A percentile compares a stretch with the other conserved stretches of the same genome.
Evolutionary conservation across 2,113 vertebrate species (phyloP).

Genomic region (Apodemus sylvaticus): DNA sequence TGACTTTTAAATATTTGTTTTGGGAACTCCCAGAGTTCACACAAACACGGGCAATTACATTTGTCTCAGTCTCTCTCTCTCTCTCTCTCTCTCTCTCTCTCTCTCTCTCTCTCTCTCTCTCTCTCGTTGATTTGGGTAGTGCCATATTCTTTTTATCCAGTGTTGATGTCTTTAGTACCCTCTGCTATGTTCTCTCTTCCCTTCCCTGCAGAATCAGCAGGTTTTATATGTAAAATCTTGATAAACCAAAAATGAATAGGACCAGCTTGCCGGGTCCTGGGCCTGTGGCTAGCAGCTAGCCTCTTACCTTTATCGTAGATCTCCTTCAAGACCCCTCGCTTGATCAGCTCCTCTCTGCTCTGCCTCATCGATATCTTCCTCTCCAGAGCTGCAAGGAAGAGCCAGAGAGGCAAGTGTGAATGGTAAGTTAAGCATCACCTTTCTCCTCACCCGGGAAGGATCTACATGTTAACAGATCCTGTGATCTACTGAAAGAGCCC

Average conservation of each 20-base stretch:
- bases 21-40: background rate
- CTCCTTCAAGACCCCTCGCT: constrained; percentile 97
- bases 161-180: accelerated
- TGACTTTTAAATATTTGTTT: constrained; percentile 40
- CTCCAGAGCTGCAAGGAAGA: constrained; percentile 93
- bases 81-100: no score
- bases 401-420: constrained; percentile 58
- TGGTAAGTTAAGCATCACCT: background rate
- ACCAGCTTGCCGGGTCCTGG: accelerated
- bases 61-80: background rate
- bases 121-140: no score
- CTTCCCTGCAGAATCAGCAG: background rate
- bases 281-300: background rate
- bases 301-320: constrained; percentile 98
- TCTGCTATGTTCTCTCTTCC: background rate
- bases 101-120: accelerated
- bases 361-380: constrained; percentile 98
- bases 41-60: background rate
- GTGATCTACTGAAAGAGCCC: background rate
- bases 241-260: accelerated
- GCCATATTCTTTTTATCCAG: no score
- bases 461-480: background rate
- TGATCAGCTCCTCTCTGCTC: constrained; percentile 98
- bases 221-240: background rate
- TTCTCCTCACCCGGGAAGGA: background rate